These are phyloP conservation scores for Cheiracanthium punctorium DNA, from an alignment of 2,888 invertebrate genomes.

Conservation along the genomic window DNA sequence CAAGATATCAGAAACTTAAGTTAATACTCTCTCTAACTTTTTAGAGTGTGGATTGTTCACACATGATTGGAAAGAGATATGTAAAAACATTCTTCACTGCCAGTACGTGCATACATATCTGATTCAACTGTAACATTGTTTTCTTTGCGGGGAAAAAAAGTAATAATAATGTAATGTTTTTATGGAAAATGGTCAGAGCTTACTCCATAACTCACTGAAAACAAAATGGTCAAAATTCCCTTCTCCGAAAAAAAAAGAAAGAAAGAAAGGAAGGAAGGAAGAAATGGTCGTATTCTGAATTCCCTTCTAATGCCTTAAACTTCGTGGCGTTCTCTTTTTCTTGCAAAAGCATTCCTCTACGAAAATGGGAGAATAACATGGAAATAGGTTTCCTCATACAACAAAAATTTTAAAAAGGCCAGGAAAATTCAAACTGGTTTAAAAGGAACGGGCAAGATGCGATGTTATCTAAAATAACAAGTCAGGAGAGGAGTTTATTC, in stretches of 20 bases:
- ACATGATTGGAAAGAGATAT: no score
- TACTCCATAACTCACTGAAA: no score
- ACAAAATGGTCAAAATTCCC: neutral
- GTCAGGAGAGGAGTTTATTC: conserved; percentile 32
- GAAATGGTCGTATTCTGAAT: neutral
- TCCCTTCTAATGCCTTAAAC: neutral
- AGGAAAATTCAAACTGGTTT: conserved; percentile 10
- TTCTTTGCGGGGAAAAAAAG: no score
- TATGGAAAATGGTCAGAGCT: no score
- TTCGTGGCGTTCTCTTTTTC: neutral
- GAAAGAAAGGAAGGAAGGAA: neutral
- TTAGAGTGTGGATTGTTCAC: no score
- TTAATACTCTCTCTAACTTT: no score
- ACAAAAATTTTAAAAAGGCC: neutral
- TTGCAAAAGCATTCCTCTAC: neutral
- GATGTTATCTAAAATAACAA: conserved; percentile 55
- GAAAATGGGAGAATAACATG: neutral
- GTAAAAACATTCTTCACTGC: no score
- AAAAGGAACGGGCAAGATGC: neutral
- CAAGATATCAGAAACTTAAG: no score
- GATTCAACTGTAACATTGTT: no score
- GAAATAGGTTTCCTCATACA: neutral
- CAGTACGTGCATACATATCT: no score
- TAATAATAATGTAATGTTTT: no score
- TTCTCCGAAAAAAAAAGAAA: neutral